Conservation (phyloP, 2,888 invertebrate genomes). For the Biston betularia region DNA sequence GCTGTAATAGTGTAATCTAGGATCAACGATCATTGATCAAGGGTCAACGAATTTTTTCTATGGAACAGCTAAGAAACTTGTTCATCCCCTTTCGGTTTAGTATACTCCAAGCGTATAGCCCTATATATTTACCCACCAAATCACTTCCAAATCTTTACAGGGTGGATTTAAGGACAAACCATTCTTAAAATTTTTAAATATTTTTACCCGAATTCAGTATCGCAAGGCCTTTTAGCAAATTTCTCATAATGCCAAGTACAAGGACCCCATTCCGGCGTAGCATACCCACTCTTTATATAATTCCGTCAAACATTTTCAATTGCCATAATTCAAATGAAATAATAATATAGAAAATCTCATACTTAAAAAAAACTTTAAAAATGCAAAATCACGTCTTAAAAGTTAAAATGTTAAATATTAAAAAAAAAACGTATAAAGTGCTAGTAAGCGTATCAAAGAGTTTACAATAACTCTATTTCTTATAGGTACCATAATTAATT, state of each 20-base stretch:
- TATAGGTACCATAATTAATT: neutral
- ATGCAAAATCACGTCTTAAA: slow-evolving; percentile 32
- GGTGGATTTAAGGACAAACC: too few species aligned
- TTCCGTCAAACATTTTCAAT: neutral
- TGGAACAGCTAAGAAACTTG: too few species aligned
- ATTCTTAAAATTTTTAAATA: neutral
- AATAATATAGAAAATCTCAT: slow-evolving; percentile 32
- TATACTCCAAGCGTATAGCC: too few species aligned
- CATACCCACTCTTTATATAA: neutral
- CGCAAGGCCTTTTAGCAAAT: neutral
- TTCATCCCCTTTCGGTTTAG: too few species aligned
- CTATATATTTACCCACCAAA: too few species aligned
- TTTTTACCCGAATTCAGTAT: neutral
- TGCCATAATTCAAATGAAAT: slow-evolving; percentile 18
- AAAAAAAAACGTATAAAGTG: slow-evolving; percentile 36
- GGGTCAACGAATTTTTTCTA: too few species aligned
- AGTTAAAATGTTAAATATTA: slow-evolving; percentile 26
- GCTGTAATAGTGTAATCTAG: too few species aligned
- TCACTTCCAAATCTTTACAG: too few species aligned
- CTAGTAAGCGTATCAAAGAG: slow-evolving; percentile 42
- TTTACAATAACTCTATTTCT: slow-evolving; percentile 11
- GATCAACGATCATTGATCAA: too few species aligned
- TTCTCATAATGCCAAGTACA: neutral
- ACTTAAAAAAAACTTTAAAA: slow-evolving; percentile 37
- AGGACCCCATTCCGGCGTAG: neutral